Evolutionary conservation across 2,113 vertebrate species (phyloP).

Genomic region (Amblyopsis rosae): DNA sequence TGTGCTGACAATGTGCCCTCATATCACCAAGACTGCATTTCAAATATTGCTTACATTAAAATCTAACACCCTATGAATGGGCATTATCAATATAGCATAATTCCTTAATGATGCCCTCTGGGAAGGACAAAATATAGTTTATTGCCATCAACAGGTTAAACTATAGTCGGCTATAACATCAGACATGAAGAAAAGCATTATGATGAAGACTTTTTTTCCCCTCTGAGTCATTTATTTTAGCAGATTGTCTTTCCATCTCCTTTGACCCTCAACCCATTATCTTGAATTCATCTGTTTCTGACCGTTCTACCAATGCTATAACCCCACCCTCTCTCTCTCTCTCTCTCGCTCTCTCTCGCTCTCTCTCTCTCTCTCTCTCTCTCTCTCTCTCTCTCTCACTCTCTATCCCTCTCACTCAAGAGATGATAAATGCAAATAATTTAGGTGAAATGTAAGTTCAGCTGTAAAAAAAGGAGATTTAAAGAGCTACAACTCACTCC

Average conservation of each 20-base stretch:
- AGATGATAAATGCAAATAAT: not conserved
- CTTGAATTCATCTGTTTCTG: not conserved
- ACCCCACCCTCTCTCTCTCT: not conserved
- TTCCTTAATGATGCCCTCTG: too few species aligned
- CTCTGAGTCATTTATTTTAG: not conserved
- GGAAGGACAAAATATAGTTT: too few species aligned
- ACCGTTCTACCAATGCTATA: not conserved
- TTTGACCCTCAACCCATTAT: not conserved
- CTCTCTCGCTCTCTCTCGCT: constrained; percentile 16
- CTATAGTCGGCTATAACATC: too few species aligned
- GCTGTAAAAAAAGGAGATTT: not conserved
- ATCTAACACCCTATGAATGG: too few species aligned
- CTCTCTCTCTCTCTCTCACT: constrained; percentile 28
- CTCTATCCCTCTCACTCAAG: constrained; percentile 44
- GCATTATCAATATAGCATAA: too few species aligned
- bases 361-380: constrained; percentile 26
- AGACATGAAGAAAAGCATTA: too few species aligned
- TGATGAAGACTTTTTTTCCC: not conserved
- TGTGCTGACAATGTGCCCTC: too few species aligned
- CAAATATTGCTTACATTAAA: too few species aligned
- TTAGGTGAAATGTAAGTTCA: not conserved
- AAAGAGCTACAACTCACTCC: not conserved
- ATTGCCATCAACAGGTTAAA: too few species aligned
- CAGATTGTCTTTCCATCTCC: not conserved
- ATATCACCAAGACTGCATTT: too few species aligned